A percentile compares a stretch with the other conserved stretches of the same genome.
Conservation (phyloP, 2,888 invertebrate genomes). For the Anorthoa munda region DNA sequence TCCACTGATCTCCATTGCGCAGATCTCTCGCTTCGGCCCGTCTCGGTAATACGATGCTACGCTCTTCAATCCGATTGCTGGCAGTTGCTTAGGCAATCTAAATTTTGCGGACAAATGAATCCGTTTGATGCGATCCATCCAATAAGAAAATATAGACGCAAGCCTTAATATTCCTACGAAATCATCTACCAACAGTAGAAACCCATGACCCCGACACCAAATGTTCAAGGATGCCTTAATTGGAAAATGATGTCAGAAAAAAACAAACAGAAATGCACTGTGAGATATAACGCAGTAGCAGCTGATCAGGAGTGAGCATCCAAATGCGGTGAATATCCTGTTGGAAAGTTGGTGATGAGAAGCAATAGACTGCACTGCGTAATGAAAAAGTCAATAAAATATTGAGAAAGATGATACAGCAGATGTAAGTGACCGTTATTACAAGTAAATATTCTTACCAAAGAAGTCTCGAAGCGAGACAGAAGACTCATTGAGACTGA, state of each 20-base stretch:
- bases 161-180: background rate
- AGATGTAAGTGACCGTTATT: conserved; percentile 30
- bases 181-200: conserved; percentile 11
- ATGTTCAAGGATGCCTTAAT: conserved; percentile 31
- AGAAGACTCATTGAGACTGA: conserved; percentile 67
- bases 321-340: conserved; percentile 33
- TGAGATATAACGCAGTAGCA: conserved; percentile 25
- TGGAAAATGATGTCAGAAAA: conserved; percentile 33
- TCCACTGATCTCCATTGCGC: too few relatives aligned
- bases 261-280: conserved; percentile 16
- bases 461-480: conserved; percentile 68
- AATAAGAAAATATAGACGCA: background rate
- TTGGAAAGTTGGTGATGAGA: conserved; percentile 18
- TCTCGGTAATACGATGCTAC: too few relatives aligned
- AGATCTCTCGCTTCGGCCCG: too few relatives aligned
- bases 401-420: conserved; percentile 44
- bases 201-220: conserved; percentile 48
- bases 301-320: conserved; percentile 37
- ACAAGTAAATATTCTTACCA: conserved; percentile 64
- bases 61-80: too few relatives aligned
- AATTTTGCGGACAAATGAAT: too few relatives aligned
- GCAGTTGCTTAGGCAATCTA: too few relatives aligned
- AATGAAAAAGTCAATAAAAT: conserved; percentile 26
- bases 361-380: conserved; percentile 23
- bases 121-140: too few relatives aligned